phyloP scores from a whole-genome alignment of 1,140 invertebrate species.

The Caenorhabditis latens region DNA sequence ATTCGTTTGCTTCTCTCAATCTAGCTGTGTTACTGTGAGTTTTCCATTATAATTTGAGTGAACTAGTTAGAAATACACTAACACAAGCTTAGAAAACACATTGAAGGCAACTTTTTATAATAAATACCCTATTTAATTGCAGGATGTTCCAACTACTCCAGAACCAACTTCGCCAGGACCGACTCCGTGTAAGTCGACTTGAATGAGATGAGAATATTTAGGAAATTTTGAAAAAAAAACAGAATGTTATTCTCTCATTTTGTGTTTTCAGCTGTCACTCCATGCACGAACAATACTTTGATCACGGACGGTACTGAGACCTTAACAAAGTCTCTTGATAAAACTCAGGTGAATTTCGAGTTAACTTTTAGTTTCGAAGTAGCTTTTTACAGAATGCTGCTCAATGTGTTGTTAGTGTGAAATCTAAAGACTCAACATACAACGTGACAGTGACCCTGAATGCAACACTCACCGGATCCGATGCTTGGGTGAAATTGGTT shows the following conservation, averaged over 20 bases:
- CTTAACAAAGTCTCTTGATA: too few relatives aligned
- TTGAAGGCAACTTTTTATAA: too few relatives aligned
- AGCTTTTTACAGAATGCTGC: neutral
- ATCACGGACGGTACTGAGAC: neutral
- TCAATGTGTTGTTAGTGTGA: neutral
- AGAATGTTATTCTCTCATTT: too few relatives aligned
- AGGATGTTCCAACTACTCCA: slow-evolving; percentile 27
- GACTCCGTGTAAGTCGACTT: neutral
- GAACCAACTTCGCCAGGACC: slow-evolving; percentile 27
- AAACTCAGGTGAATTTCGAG: too few relatives aligned
- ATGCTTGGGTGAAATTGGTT: neutral
- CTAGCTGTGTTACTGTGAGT: slow-evolving; percentile 39
- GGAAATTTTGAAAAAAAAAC: too few relatives aligned
- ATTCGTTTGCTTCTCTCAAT: slow-evolving; percentile 22
- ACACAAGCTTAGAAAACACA: too few relatives aligned
- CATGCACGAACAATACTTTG: neutral
- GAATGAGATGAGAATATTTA: neutral
- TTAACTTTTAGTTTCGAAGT: too few relatives aligned
- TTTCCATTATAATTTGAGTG: neutral
- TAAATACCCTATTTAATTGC: neutral
- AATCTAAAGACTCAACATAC: neutral
- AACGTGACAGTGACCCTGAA: neutral
- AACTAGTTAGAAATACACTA: neutral
- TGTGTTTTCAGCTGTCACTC: neutral
- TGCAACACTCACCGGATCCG: neutral